Percentiles rank a stretch among this genome's conserved stretches.
Evolutionary conservation across 92 coral and sea anemone species (phyloP).

Genomic region (Epizoanthus stellaris): DNA sequence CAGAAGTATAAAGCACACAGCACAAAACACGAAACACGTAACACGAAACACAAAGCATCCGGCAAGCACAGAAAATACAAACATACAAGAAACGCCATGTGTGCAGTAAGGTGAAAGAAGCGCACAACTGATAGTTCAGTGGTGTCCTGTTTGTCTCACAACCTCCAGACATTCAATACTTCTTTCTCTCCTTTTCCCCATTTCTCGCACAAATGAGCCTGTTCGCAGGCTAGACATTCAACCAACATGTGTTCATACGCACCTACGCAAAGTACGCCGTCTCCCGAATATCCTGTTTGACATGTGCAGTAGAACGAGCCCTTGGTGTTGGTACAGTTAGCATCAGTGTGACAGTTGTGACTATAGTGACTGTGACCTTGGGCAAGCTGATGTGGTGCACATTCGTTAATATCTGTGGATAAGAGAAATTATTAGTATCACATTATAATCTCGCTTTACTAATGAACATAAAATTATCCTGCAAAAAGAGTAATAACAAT

Average conservation of each 20-base stretch:
- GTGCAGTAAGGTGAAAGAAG: too few relatives aligned
- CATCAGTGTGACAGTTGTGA: conserved; percentile 72
- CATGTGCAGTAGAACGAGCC: conserved; percentile 88
- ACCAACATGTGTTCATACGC: background rate
- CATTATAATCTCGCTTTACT: too few relatives aligned
- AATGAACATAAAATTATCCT: too few relatives aligned
- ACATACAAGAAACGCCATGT: too few relatives aligned
- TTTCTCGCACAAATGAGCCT: too few relatives aligned
- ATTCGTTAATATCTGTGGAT: conserved; percentile 57
- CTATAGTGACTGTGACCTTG: conserved; percentile 44
- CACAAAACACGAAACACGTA: too few relatives aligned
- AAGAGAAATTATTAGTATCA: too few relatives aligned
- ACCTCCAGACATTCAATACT: background rate
- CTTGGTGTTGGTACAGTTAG: conserved; percentile 90
- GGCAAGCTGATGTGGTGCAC: conserved; percentile 16
- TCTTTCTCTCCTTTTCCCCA: too few relatives aligned
- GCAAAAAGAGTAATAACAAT: too few relatives aligned
- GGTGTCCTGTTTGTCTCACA: background rate
- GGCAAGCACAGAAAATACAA: too few relatives aligned
- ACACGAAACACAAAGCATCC: too few relatives aligned
- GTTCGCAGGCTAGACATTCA: background rate
- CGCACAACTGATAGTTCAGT: too few relatives aligned
- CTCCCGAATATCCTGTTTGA: conserved; percentile 78
- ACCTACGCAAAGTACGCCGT: conserved; percentile 69
- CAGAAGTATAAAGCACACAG: background rate